These are phyloP conservation scores for Myzus persicae DNA, from an alignment of 1,140 invertebrate species.

Conservation along the genomic window DNA sequence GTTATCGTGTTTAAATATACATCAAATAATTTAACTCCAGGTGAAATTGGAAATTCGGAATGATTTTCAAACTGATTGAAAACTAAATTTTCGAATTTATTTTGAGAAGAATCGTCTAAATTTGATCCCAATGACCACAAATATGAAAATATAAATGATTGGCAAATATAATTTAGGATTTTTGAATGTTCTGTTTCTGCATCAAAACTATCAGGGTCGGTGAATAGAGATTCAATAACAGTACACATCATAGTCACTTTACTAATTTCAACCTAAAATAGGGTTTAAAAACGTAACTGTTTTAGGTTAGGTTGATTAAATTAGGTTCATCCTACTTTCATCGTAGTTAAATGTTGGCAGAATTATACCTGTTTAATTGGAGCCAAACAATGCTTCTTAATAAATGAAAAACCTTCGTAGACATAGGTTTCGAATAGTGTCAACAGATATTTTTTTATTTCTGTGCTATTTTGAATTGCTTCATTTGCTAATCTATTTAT, in stretches of 20 bases:
- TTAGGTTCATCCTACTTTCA: not conserved
- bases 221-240: slow-evolving; percentile 75
- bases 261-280: slow-evolving; percentile 77
- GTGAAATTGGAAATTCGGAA: slow-evolving; percentile 67
- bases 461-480: slow-evolving; percentile 67
- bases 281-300: not conserved
- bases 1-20: slow-evolving; percentile 75
- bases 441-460: slow-evolving; percentile 69
- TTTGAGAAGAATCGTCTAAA: slow-evolving; percentile 73
- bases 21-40: slow-evolving; percentile 14
- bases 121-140: slow-evolving; percentile 86
- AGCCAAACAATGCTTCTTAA: slow-evolving; percentile 71
- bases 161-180: slow-evolving; percentile 71
- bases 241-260: slow-evolving; percentile 79
- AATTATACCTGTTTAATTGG: slow-evolving; percentile 61
- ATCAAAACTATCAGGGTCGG: slow-evolving; percentile 62
- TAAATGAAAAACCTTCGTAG: slow-evolving; percentile 72
- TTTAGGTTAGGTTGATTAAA: too few species aligned
- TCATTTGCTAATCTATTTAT: slow-evolving; percentile 70
- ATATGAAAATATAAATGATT: slow-evolving; percentile 79
- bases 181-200: slow-evolving; percentile 65
- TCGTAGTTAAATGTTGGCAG: not conserved
- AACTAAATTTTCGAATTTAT: slow-evolving; percentile 75
- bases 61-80: slow-evolving; percentile 75
- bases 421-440: slow-evolving; percentile 72